Percentiles rank a stretch among this genome's conserved stretches.
Conservation (phyloP, 2,888 invertebrate species). For the Girardia tigrina region DNA sequence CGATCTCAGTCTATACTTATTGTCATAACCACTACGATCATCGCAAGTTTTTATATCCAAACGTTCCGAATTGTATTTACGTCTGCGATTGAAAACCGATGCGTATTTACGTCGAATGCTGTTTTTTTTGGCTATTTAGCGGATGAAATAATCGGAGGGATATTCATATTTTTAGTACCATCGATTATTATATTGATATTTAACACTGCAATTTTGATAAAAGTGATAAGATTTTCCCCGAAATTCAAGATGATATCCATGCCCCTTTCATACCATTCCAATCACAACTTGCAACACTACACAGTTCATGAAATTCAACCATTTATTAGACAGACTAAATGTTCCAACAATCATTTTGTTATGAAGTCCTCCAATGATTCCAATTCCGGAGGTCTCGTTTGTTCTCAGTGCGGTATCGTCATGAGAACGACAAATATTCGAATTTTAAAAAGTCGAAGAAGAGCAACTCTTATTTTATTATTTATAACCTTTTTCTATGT, state of each 20-base stretch:
- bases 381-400: background rate
- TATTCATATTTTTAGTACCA: background rate
- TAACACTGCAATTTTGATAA: background rate
- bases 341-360: background rate
- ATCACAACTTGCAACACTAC: background rate
- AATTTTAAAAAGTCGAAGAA: background rate
- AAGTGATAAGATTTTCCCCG: background rate
- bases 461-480: background rate
- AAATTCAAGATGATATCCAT: background rate
- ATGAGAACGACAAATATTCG: background rate
- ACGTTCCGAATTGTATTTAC: background rate
- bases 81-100: background rate
- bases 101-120: background rate
- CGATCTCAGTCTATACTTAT: background rate
- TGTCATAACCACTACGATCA: background rate
- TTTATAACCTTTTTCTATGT: conserved; percentile 1
- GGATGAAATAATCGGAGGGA: conserved; percentile 12
- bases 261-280: background rate
- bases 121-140: background rate
- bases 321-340: background rate
- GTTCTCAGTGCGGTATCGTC: background rate
- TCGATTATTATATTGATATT: background rate
- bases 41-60: background rate
- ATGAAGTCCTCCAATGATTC: background rate
- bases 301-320: background rate